phyloP scores from a whole-genome alignment of 2,797 vertebrate genomes.

The Myotis myotis region DNA sequence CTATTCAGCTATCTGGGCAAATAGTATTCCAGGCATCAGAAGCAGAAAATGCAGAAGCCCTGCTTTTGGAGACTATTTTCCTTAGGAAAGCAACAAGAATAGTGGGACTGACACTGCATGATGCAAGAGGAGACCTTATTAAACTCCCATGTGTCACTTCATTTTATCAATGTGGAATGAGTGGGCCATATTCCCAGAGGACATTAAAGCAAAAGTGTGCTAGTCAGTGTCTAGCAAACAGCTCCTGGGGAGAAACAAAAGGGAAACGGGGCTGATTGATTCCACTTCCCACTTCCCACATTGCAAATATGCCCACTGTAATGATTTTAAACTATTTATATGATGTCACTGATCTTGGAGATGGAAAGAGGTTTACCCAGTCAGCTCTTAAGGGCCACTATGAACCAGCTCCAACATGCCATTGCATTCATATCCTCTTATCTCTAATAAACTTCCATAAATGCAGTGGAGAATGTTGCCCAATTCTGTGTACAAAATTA shows the following conservation, averaged over 20 bases:
- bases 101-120: background rate
- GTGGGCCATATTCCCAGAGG: background rate
- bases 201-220: background rate
- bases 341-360: background rate
- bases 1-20: background rate
- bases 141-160: background rate
- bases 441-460: background rate
- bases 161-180: background rate
- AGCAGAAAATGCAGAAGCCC: background rate
- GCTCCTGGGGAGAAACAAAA: background rate
- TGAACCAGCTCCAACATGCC: background rate
- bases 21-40: background rate
- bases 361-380: background rate
- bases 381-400: background rate
- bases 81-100: background rate
- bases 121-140: background rate
- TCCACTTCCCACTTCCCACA: background rate
- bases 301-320: background rate
- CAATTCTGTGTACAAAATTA: background rate
- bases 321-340: background rate
- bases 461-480: background rate
- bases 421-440: background rate
- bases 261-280: background rate
- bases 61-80: background rate
- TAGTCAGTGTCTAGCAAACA: background rate